phyloP scores from a whole-genome alignment of 2,888 invertebrate species.

The Eupithecia vulgata region DNA sequence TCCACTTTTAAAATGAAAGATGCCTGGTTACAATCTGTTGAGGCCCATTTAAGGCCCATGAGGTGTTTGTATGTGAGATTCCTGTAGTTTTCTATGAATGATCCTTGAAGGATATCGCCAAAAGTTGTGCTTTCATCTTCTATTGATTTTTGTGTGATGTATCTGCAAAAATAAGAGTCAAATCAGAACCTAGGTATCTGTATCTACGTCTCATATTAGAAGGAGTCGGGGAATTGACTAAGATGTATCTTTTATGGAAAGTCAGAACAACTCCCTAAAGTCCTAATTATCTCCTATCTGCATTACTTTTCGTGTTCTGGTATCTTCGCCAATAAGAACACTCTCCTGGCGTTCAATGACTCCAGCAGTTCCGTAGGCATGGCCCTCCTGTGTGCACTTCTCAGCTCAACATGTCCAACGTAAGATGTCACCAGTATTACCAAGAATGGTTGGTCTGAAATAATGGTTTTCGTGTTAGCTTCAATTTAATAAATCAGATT shows the following conservation, averaged over 20 bases:
- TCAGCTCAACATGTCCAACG: constrained; percentile 87
- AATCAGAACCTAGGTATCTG: constrained; percentile 24
- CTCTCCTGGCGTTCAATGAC: constrained; percentile 84
- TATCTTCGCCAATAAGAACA: constrained; percentile 88
- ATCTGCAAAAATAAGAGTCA: constrained; percentile 55
- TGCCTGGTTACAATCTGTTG: constrained; percentile 83
- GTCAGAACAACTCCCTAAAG: background rate
- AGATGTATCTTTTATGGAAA: too few species aligned
- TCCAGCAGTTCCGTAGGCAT: constrained; percentile 84
- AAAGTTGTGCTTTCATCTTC: constrained; percentile 85
- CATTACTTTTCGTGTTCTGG: constrained; percentile 76
- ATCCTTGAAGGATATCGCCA: constrained; percentile 90
- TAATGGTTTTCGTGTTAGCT: background rate
- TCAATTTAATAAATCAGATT: background rate
- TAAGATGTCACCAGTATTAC: constrained; percentile 89
- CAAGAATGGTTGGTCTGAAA: constrained; percentile 61
- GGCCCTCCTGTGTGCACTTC: constrained; percentile 88
- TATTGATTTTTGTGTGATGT: constrained; percentile 82
- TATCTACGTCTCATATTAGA: too few species aligned
- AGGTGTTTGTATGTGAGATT: constrained; percentile 93
- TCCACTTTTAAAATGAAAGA: constrained; percentile 91
- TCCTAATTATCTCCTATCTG: background rate
- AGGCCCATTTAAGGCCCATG: constrained; percentile 91
- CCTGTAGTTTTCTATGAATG: constrained; percentile 89
- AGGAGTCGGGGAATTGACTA: too few species aligned